A percentile compares a stretch with the other conserved stretches of the same genome.
Conservation (phyloP, 2,888 invertebrate genomes). For the Cabera pusaria region DNA sequence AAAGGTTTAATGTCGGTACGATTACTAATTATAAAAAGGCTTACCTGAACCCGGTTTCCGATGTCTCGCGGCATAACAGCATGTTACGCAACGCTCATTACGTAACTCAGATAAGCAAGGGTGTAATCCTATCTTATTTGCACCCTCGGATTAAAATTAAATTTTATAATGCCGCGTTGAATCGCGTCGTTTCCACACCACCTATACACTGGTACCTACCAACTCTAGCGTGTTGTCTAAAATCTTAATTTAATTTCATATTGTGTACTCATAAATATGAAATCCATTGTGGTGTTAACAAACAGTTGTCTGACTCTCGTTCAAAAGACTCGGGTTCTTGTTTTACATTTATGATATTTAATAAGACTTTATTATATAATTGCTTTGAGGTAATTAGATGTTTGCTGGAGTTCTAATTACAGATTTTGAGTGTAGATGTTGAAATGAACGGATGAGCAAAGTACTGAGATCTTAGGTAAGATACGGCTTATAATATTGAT, state of each 20-base stretch:
- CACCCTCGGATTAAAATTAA: slow-evolving; percentile 75
- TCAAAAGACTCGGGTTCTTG: slow-evolving; percentile 29
- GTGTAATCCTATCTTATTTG: slow-evolving; percentile 76
- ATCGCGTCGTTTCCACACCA: slow-evolving; percentile 40
- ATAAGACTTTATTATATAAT: slow-evolving; percentile 29
- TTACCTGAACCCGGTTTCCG: slow-evolving; percentile 38
- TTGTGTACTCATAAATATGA: slow-evolving; percentile 56
- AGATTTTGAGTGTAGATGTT: no score
- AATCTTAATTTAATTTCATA: slow-evolving; percentile 67
- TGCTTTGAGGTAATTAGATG: slow-evolving; percentile 49
- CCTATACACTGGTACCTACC: slow-evolving; percentile 28
- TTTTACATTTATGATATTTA: slow-evolving; percentile 26
- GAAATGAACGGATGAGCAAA: no score
- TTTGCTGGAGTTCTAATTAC: slow-evolving; percentile 20
- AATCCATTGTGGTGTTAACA: slow-evolving; percentile 36
- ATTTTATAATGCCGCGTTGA: slow-evolving; percentile 71
- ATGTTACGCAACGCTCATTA: slow-evolving; percentile 52
- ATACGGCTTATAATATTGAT: no score
- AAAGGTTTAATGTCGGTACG: slow-evolving; percentile 18
- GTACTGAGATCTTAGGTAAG: no score
- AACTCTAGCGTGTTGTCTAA: slow-evolving; percentile 56
- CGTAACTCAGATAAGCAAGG: slow-evolving; percentile 64
- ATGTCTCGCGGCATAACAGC: slow-evolving; percentile 36
- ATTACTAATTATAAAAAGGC: slow-evolving; percentile 32
- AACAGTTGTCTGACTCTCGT: slow-evolving; percentile 33